Conservation (phyloP, 2,113 vertebrate genomes). For the Plectropomus leopardus region DNA sequence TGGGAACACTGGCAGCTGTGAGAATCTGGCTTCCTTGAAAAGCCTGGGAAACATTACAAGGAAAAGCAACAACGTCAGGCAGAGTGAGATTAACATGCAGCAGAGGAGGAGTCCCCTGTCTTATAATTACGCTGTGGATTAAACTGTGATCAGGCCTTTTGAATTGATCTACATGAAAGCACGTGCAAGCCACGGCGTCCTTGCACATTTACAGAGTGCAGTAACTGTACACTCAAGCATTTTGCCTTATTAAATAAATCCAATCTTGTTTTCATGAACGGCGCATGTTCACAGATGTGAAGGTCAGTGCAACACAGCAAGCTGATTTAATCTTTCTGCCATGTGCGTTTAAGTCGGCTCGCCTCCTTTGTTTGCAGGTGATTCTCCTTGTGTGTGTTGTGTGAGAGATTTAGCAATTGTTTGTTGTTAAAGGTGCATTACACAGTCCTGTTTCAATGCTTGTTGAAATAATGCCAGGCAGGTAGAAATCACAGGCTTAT, state of each 20-base stretch:
- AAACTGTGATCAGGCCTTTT: constrained; percentile 56
- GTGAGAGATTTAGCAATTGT: not conserved
- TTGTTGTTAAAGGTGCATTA: not conserved
- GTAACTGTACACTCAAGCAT: constrained; percentile 48
- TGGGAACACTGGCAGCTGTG: constrained; percentile 37
- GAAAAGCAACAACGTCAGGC: constrained; percentile 15
- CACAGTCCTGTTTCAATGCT: not conserved
- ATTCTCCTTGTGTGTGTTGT: constrained; percentile 22
- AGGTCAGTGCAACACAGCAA: constrained; percentile 51
- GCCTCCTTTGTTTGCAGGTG: constrained; percentile 3
- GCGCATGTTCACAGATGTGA: constrained; percentile 39
- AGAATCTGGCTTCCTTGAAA: constrained; percentile 71
- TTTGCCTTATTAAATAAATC: constrained; percentile 70
- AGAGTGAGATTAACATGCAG: constrained; percentile 53
- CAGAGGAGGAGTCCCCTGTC: constrained; percentile 46
- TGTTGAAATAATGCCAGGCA: not conserved
- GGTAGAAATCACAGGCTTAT: constrained; percentile 7
- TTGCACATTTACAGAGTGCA: constrained; percentile 27
- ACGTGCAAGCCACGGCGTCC: constrained; percentile 36
- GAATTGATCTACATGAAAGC: constrained; percentile 64
- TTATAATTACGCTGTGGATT: constrained; percentile 68
- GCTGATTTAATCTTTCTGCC: constrained; percentile 46
- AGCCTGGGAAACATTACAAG: constrained; percentile 51
- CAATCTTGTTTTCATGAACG: constrained; percentile 52
- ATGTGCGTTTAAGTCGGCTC: constrained; percentile 13